These are phyloP conservation scores for Tetragonula clypearis DNA, from an alignment of 1,140 invertebrate genomes.

Conservation along the genomic window DNA sequence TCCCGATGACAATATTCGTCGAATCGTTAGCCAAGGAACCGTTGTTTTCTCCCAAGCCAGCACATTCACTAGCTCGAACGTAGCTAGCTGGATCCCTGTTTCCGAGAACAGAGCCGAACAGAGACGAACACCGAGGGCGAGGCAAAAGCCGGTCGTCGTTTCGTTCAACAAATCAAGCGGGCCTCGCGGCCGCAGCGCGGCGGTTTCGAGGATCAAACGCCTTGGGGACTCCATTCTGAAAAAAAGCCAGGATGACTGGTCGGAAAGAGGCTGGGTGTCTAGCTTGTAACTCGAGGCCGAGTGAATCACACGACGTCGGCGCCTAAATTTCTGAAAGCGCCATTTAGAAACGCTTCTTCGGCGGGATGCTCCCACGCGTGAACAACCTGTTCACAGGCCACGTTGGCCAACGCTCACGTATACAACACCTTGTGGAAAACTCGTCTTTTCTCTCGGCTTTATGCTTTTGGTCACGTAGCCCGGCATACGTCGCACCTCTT, in stretches of 20 bases:
- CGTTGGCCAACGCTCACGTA: conserved; percentile 30
- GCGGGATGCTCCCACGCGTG: conserved; percentile 38
- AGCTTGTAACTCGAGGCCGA: conserved; percentile 43
- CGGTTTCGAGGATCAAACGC: neutral
- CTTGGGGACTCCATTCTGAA: conserved; percentile 17
- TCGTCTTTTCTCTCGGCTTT: neutral
- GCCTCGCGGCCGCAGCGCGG: neutral
- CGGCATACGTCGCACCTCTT: too few species aligned
- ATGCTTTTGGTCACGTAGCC: neutral
- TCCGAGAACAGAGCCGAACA: neutral
- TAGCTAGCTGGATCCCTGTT: neutral
- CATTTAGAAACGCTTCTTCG: neutral
- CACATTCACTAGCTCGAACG: too few species aligned
- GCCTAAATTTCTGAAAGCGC: conserved; percentile 54
- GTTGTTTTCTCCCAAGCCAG: neutral
- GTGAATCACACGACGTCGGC: conserved; percentile 42
- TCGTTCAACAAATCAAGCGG: neutral
- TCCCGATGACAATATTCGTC: neutral
- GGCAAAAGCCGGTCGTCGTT: neutral
- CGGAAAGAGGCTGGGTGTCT: neutral
- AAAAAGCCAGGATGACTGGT: conserved; percentile 12
- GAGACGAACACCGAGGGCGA: neutral
- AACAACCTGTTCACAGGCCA: conserved; percentile 15
- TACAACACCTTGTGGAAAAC: conserved; percentile 8
- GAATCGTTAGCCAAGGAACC: too few species aligned